Evolutionary conservation across 2,113 vertebrate species (phyloP), one percentile per base, ranked within the genome.

Genomic region (Pseudorectes ferrugineus): DNA sequence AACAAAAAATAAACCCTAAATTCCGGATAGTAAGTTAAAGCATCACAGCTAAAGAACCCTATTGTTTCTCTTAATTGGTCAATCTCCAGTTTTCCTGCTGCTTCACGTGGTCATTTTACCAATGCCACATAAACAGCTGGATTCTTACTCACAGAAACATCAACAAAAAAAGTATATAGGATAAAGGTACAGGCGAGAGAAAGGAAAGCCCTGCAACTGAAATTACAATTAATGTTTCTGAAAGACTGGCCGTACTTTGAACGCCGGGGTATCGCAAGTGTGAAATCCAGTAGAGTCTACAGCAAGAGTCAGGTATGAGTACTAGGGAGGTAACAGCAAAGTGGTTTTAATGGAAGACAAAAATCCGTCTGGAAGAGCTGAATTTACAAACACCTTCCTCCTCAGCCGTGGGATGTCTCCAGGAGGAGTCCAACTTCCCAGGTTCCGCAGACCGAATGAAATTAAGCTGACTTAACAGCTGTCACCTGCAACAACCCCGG

Each of bases 221-320:
- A 70, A 45, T 18, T 6, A 75, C 6, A 36, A 31, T 7, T 20
- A 18, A 6, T 17, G 28, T 40, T 85, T 72, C 57, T n/a, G 63
- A 75, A 57, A 68, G 29, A 18, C 12, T 5, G 4, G 9, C 35
- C 10, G 11, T 2, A 28, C 18, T 55, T 67, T 43, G 13, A 38
- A 10, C 0, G 1, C 31, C 57, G 9, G 6, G 4, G 31, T 26
- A 63, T 4, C 6, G 2, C 28, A 52, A 25, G 8, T 1, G 3
- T 9, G 25, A 78, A 68, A 48, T 3, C 14, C 73, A 42, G 11
- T 1, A 26, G 18, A 3, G 22, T 3, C 19, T 4, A 55, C 12
- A 35, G 33, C 36, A 31, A 22, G 0, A 46, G 21, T 7, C 20
- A 15, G 4, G 10, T 10, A 14, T 4, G 9, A 55, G 3, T 3